phyloP scores from a whole-genome alignment of 23 tunicate genomes.

The Styela clava region DNA sequence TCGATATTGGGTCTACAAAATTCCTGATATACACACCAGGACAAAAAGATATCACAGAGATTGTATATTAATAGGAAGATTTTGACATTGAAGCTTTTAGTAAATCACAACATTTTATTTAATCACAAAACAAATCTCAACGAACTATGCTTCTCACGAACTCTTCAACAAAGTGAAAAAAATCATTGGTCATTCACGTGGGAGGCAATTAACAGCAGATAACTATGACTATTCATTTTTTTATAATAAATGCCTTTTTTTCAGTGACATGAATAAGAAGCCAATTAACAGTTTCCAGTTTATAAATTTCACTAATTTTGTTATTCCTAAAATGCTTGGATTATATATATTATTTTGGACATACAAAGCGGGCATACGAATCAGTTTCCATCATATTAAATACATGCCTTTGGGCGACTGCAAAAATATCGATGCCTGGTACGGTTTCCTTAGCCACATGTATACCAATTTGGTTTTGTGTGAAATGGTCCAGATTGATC shows the following conservation, averaged over 20 bases:
- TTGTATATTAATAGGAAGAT: too few relatives aligned
- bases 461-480: conserved; percentile 31
- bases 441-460: conserved; percentile 27
- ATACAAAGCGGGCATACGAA: neutral
- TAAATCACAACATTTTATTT: too few relatives aligned
- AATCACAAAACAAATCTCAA: too few relatives aligned
- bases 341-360: neutral
- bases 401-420: neutral
- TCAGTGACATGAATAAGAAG: neutral
- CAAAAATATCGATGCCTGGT: neutral
- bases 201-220: too few relatives aligned
- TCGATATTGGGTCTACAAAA: too few relatives aligned
- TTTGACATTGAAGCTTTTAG: too few relatives aligned
- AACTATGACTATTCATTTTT: neutral
- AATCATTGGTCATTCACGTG: too few relatives aligned
- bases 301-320: neutral
- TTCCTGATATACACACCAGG: too few relatives aligned
- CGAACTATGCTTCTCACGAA: too few relatives aligned
- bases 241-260: neutral
- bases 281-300: neutral
- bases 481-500: conserved; percentile 68
- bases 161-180: too few relatives aligned
- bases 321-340: neutral
- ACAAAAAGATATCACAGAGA: too few relatives aligned
- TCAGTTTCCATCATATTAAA: neutral